phyloP scores from a whole-genome alignment of 2,888 invertebrate species.

The Pyralis farinalis region DNA sequence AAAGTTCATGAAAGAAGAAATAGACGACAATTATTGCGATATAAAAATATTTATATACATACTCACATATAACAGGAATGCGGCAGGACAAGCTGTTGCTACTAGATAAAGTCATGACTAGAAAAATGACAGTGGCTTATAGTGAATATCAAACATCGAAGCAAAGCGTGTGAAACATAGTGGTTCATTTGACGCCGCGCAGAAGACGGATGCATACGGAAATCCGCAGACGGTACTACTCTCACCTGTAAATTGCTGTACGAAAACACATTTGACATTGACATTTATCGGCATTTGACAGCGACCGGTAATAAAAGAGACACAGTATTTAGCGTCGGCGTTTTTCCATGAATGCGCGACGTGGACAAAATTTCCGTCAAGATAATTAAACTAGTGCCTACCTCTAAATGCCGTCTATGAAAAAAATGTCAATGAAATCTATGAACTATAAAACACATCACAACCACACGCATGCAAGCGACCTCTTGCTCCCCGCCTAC shows the following conservation, averaged over 20 bases:
- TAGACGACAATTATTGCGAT: background rate
- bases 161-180: constrained; percentile 4
- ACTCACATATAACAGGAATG: background rate
- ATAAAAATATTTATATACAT: background rate
- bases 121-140: background rate
- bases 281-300: background rate
- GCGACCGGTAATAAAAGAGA: background rate
- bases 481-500: constrained; percentile 15
- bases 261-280: background rate
- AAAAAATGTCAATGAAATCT: constrained; percentile 1
- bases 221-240: constrained; percentile 3
- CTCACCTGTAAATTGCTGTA: background rate
- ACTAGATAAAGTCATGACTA: background rate
- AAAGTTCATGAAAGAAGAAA: too few species aligned
- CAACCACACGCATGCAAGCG: constrained; percentile 65
- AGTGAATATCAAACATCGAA: constrained; percentile 3
- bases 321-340: too few species aligned
- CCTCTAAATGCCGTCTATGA: constrained; percentile 3
- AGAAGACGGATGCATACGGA: background rate
- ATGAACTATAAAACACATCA: constrained; percentile 32
- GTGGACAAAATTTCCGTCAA: background rate
- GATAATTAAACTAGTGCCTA: background rate
- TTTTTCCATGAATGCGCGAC: constrained; percentile 1
- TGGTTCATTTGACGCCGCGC: background rate
- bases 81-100: background rate